Conservation (phyloP, 2,888 invertebrate genomes). For the Apocheima hispidaria region DNA sequence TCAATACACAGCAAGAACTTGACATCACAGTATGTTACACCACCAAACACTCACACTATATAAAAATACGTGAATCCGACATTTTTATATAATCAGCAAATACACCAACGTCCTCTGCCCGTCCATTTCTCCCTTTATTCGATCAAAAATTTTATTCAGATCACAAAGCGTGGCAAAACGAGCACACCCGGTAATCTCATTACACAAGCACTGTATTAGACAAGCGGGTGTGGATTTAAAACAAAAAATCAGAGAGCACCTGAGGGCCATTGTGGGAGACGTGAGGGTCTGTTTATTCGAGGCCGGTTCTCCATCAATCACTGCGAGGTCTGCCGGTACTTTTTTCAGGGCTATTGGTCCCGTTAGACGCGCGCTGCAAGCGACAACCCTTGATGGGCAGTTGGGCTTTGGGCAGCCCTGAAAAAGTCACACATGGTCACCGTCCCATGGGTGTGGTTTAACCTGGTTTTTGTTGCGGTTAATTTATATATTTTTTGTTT, state of each 20-base stretch:
- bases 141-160: conserved; percentile 29
- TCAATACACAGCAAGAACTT: not conserved
- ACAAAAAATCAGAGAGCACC: conserved; percentile 68
- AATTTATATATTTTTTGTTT: conserved; percentile 21
- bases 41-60: not conserved
- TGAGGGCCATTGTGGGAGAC: conserved; percentile 69
- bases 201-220: conserved; percentile 34
- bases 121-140: conserved; percentile 17
- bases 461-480: conserved; percentile 14
- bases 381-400: conserved; percentile 60
- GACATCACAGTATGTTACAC: not conserved
- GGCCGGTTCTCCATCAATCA: conserved; percentile 79
- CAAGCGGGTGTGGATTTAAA: conserved; percentile 51
- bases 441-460: conserved; percentile 29
- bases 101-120: not conserved
- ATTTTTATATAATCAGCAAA: conserved; percentile 21
- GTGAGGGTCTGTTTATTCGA: conserved; percentile 75
- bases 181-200: conserved; percentile 35
- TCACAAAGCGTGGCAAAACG: conserved; percentile 41
- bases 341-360: conserved; percentile 76
- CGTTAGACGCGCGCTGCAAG: conserved; percentile 63
- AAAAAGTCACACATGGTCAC: conserved; percentile 58
- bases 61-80: conserved; percentile 7
- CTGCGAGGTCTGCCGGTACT: conserved; percentile 51
- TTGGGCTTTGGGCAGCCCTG: conserved; percentile 40